phyloP scores from a whole-genome alignment of 2,797 vertebrate genomes.

The Rhinophrynus dorsalis region DNA sequence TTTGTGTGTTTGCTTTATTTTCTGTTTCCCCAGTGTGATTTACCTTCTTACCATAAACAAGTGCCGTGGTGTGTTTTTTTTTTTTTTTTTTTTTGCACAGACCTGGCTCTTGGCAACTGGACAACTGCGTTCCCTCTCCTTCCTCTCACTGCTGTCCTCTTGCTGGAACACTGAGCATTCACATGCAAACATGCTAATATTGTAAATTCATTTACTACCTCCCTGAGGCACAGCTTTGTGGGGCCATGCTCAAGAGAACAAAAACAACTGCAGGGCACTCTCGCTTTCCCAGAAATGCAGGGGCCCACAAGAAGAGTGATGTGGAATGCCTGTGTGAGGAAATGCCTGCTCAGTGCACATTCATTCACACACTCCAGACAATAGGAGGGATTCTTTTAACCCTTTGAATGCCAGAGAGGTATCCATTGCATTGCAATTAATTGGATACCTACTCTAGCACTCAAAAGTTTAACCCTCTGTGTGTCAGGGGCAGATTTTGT shows the following conservation, averaged over 20 bases:
- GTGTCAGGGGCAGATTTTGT: too few species aligned
- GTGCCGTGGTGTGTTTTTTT: too few species aligned
- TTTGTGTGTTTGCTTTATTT: too few species aligned
- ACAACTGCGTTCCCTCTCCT: slow-evolving; percentile 39
- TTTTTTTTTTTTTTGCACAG: too few species aligned
- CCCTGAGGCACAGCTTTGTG: slow-evolving; percentile 36
- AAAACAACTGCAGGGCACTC: slow-evolving; percentile 40
- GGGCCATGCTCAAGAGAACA: slow-evolving; percentile 25
- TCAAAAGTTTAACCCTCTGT: too few species aligned
- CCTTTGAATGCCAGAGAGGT: too few species aligned
- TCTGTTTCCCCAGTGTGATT: too few species aligned
- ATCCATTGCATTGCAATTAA: too few species aligned
- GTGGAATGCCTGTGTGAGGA: neutral
- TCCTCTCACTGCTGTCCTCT: slow-evolving; percentile 36
- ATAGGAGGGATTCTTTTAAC: too few species aligned
- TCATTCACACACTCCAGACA: too few species aligned
- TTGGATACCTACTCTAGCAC: too few species aligned
- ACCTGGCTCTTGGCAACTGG: slow-evolving; percentile 50
- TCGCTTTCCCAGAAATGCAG: slow-evolving; percentile 31
- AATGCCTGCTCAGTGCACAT: slow-evolving; percentile 11
- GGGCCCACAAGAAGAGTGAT: slow-evolving; percentile 14
- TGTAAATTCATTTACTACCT: slow-evolving; percentile 48
- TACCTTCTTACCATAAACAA: too few species aligned
- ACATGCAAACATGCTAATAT: slow-evolving; percentile 55
- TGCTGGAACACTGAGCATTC: slow-evolving; percentile 64